Conservation (phyloP, 23 tunicate genomes). For the Ciona savignyi region DNA sequence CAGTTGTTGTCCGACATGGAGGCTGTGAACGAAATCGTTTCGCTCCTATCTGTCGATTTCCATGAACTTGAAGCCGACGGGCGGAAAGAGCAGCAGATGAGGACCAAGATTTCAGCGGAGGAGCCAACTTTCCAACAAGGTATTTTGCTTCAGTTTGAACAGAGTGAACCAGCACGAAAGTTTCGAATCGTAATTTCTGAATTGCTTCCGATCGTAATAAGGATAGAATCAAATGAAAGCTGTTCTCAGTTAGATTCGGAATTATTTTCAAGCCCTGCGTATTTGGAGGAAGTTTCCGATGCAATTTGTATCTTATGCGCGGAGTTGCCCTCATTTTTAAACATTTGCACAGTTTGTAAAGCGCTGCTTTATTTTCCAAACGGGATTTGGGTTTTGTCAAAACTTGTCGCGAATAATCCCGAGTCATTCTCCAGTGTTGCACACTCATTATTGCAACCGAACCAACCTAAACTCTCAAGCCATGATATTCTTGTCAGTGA, state of each 20-base stretch:
- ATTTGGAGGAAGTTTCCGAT: slow-evolving; percentile 66
- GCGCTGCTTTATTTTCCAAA: slow-evolving; percentile 70
- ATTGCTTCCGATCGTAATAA: slow-evolving; percentile 21
- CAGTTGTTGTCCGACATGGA: slow-evolving; percentile 65
- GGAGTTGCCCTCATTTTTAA: slow-evolving; percentile 52
- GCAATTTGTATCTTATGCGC: slow-evolving; percentile 65
- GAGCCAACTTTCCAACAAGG: slow-evolving; percentile 29
- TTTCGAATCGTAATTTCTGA: slow-evolving; percentile 68
- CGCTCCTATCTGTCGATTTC: slow-evolving; percentile 64
- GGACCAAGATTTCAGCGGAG: slow-evolving; percentile 14
- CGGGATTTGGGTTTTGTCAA: slow-evolving; percentile 30
- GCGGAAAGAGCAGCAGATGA: slow-evolving; percentile 43
- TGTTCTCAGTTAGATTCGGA: slow-evolving; percentile 37
- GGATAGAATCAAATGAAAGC: slow-evolving; percentile 31
- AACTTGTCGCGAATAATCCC: slow-evolving; percentile 78
- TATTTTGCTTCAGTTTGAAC: slow-evolving; percentile 54
- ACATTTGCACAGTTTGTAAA: slow-evolving; percentile 30
- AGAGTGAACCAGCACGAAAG: slow-evolving; percentile 52
- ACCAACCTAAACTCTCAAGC: neutral
- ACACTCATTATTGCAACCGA: slow-evolving; percentile 15
- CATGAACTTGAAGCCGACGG: slow-evolving; percentile 65
- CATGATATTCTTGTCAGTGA: neutral
- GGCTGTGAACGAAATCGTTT: slow-evolving; percentile 70
- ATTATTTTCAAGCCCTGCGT: slow-evolving; percentile 55
- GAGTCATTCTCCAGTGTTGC: slow-evolving; percentile 54